These are phyloP conservation scores for Luffia ferchaultella DNA, from an alignment of 2,888 invertebrate genomes.

Conservation along the genomic window DNA sequence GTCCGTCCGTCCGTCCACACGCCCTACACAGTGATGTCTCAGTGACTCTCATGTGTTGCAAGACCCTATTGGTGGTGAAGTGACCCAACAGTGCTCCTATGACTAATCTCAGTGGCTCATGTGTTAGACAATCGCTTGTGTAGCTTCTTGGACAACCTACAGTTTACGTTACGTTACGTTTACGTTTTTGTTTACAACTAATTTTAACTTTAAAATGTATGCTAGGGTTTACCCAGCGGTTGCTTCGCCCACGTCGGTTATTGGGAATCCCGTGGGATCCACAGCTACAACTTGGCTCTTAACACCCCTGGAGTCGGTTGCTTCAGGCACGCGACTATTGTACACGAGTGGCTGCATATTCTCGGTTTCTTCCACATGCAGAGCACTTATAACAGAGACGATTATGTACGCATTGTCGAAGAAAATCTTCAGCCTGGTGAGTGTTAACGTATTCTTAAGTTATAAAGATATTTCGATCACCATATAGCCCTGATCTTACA, in stretches of 20 bases:
- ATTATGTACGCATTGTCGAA: constrained; percentile 72
- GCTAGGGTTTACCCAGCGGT: constrained; percentile 36
- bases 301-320: constrained; percentile 58
- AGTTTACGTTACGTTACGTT: no score
- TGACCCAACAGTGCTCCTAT: no score
- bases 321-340: constrained; percentile 70
- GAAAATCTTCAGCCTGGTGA: constrained; percentile 71
- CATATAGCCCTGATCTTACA: no score
- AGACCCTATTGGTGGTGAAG: no score
- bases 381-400: constrained; percentile 44
- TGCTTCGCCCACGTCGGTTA: constrained; percentile 54
- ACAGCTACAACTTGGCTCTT: constrained; percentile 59
- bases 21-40: no score
- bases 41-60: no score
- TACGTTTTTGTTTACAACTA: no score
- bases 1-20: no score
- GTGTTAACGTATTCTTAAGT: constrained; percentile 40
- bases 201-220: no score
- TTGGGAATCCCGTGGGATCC: constrained; percentile 38
- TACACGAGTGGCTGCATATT: constrained; percentile 76
- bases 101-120: no score
- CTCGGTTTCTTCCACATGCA: constrained; percentile 59
- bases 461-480: constrained; percentile 64
- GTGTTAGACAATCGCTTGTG: no score
- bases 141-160: no score